Conservation (phyloP, 2,888 invertebrate genomes). For the Drosophila paucipuncta region DNA sequence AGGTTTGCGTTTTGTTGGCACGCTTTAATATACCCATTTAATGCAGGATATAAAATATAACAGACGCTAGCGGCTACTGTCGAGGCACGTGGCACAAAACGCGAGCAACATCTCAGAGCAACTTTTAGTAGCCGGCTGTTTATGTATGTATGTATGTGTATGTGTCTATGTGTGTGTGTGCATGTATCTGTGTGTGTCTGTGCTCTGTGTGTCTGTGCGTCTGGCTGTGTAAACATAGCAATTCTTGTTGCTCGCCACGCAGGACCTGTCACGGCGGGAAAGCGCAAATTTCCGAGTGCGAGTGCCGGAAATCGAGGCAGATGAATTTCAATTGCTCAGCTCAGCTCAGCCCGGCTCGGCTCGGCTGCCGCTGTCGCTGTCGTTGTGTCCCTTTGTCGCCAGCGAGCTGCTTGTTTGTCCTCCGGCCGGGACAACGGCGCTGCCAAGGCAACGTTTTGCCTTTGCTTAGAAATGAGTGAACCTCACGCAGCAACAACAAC, state of each 20-base stretch:
- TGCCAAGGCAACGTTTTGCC: constrained; percentile 59
- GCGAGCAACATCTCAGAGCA: constrained; percentile 52
- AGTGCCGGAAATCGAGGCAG: constrained; percentile 75
- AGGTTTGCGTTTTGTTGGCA: background rate
- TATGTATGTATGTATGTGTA: background rate
- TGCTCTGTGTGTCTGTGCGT: constrained; percentile 16
- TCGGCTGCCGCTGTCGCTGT: background rate
- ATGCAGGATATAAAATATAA: constrained; percentile 34
- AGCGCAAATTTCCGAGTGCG: constrained; percentile 64
- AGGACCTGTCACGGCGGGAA: constrained; percentile 50
- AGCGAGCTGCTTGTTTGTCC: constrained; percentile 54
- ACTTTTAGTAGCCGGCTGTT: constrained; percentile 17
- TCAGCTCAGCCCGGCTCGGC: constrained; percentile 6
- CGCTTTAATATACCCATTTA: constrained; percentile 26
- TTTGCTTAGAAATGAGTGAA: constrained; percentile 58
- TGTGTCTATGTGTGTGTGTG: background rate
- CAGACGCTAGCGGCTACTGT: constrained; percentile 43
- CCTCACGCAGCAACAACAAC: constrained; percentile 58
- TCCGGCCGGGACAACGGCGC: constrained; percentile 58
- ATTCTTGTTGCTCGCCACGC: constrained; percentile 57
- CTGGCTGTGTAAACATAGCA: constrained; percentile 54
- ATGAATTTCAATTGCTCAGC: constrained; percentile 75
- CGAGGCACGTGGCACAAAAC: constrained; percentile 71
- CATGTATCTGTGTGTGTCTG: background rate
- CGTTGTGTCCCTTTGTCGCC: constrained; percentile 14